phyloP scores from a whole-genome alignment of 2,797 vertebrate species.

The Melanotaenia trifasciata region DNA sequence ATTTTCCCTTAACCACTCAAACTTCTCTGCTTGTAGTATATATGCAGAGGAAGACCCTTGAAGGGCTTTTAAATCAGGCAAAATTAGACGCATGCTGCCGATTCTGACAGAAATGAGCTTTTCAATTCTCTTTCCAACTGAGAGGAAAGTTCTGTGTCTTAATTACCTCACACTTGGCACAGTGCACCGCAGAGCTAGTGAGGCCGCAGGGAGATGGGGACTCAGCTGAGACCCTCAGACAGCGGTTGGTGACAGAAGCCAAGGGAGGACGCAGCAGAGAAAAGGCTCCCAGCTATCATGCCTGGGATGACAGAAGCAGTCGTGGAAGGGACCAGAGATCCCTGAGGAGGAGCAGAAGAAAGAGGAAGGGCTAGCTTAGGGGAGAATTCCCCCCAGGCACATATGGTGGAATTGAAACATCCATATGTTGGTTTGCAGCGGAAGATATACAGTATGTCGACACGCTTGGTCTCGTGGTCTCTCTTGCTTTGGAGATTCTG shows the following conservation, averaged over 20 bases:
- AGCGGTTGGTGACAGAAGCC: slow-evolving; percentile 76
- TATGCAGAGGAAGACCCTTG: slow-evolving; percentile 40
- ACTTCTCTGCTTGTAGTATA: slow-evolving; percentile 39
- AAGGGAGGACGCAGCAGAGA: slow-evolving; percentile 66
- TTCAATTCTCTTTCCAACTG: slow-evolving; percentile 61
- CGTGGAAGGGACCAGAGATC: slow-evolving; percentile 53
- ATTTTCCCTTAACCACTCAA: slow-evolving; percentile 18
- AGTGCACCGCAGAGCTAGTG: slow-evolving; percentile 53
- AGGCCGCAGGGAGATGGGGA: slow-evolving; percentile 57
- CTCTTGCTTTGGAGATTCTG: slow-evolving; percentile 40
- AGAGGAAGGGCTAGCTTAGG: slow-evolving; percentile 57
- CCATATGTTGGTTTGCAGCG: slow-evolving; percentile 55
- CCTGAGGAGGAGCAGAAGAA: slow-evolving; percentile 68
- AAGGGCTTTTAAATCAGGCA: slow-evolving; percentile 58
- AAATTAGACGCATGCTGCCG: slow-evolving; percentile 65
- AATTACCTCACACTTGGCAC: slow-evolving; percentile 79
- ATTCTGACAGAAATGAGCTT: slow-evolving; percentile 68
- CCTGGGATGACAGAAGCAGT: slow-evolving; percentile 61
- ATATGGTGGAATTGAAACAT: slow-evolving; percentile 67
- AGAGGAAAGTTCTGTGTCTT: slow-evolving; percentile 74
- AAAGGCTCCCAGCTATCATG: slow-evolving; percentile 65
- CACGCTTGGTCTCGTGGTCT: slow-evolving; percentile 30
- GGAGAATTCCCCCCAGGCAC: slow-evolving; percentile 68
- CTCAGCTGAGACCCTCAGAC: slow-evolving; percentile 66
- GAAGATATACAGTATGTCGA: slow-evolving; percentile 43